Evolutionary conservation across 2,888 invertebrate species (phyloP).

Genomic region (Caenorhabditis plicata): DNA sequence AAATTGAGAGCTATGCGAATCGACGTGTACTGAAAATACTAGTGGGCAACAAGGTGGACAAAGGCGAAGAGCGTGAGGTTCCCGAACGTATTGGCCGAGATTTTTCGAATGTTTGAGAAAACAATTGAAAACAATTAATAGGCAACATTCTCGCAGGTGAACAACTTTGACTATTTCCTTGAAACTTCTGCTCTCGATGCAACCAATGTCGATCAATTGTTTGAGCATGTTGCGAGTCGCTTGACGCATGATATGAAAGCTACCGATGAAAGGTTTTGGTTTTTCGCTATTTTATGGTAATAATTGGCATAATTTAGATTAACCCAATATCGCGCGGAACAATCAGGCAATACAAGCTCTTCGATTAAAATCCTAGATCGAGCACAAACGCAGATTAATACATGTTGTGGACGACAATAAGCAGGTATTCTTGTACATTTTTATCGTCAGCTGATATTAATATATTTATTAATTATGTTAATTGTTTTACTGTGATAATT

Average conservation of each 20-base stretch:
- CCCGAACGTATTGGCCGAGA: slow-evolving; percentile 89
- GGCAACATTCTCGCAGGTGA: slow-evolving; percentile 32
- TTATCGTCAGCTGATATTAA: too few species aligned
- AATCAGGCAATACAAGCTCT: slow-evolving; percentile 6
- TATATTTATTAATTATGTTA: too few species aligned
- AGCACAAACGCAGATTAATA: slow-evolving; percentile 31
- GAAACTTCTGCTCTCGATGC: slow-evolving; percentile 97
- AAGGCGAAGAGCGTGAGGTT: slow-evolving; percentile 86
- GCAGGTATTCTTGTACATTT: background rate
- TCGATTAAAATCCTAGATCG: slow-evolving; percentile 47
- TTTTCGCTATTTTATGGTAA: background rate
- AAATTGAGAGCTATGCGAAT: slow-evolving; percentile 96
- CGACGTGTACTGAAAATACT: slow-evolving; percentile 88
- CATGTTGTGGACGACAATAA: slow-evolving; percentile 23
- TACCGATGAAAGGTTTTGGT: slow-evolving; percentile 57
- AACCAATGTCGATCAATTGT: slow-evolving; percentile 92
- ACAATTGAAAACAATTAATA: background rate
- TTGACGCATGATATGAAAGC: slow-evolving; percentile 65
- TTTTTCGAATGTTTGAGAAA: slow-evolving; percentile 87
- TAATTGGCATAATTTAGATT: slow-evolving; percentile 21
- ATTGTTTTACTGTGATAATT: too few species aligned
- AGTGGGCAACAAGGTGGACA: slow-evolving; percentile 95
- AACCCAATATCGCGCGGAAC: slow-evolving; percentile 40
- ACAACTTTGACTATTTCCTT: slow-evolving; percentile 82
- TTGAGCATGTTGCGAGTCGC: slow-evolving; percentile 84